phyloP scores from a whole-genome alignment of 2,888 invertebrate genomes.

The Nycteola revayana region DNA sequence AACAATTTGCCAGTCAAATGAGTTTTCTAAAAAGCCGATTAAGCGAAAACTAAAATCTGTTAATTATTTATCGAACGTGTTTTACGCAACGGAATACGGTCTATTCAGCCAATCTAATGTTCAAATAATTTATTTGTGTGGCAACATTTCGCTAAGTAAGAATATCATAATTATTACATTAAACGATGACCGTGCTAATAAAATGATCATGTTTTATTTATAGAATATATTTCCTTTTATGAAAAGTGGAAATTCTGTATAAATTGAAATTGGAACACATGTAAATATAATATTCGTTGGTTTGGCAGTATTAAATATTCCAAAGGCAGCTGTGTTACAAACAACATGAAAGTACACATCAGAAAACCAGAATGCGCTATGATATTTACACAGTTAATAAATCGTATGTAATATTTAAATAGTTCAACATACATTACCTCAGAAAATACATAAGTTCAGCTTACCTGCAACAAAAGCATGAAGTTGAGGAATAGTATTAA shows the following conservation, averaged over 20 bases:
- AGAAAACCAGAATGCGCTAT: conserved; percentile 2
- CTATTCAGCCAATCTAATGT: conserved; percentile 20
- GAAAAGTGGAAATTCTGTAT: too few species aligned
- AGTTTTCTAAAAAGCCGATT: conserved; percentile 80
- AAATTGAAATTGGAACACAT: too few species aligned
- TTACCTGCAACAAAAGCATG: conserved; percentile 45
- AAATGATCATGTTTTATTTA: too few species aligned
- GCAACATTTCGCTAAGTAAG: too few species aligned
- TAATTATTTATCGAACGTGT: conserved; percentile 68
- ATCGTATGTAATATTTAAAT: conserved; percentile 16
- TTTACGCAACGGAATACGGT: conserved; percentile 31
- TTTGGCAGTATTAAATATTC: too few species aligned
- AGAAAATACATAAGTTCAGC: conserved; percentile 22
- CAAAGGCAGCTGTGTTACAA: conserved; percentile 1
- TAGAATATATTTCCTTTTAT: too few species aligned
- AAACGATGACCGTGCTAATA: too few species aligned
- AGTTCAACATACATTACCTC: conserved; percentile 23
- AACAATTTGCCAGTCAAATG: conserved; percentile 78
- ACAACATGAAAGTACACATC: conserved; percentile 7
- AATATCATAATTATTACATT: too few species aligned
- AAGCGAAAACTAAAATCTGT: conserved; percentile 77
- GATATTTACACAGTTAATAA: conserved; percentile 21
- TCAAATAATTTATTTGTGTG: conserved; percentile 27
- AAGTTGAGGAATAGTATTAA: neutral
- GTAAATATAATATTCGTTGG: too few species aligned